Percentiles rank a stretch among this genome's conserved stretches.
Conservation (phyloP, 2,113 vertebrate genomes). For the Pterocles gutturalis region DNA sequence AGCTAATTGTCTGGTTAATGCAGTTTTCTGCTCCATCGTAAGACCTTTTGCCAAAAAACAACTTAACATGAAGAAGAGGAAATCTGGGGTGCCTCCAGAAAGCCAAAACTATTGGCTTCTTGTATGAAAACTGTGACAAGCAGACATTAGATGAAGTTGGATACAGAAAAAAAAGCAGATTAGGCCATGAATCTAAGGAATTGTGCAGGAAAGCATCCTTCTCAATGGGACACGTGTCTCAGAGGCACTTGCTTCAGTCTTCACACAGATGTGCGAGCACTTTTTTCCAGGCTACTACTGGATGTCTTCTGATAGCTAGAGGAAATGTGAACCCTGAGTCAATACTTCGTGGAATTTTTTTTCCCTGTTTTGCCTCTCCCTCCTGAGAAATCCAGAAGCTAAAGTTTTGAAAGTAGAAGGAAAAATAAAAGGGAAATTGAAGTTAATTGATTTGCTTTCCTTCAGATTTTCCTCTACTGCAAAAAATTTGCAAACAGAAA, state of each 20-base stretch:
- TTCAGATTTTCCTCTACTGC: neutral
- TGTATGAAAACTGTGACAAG: neutral
- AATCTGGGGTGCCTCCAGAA: neutral
- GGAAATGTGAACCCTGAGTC: neutral
- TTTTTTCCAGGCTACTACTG: conserved; percentile 23
- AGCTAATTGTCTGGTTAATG: conserved; percentile 18
- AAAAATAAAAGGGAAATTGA: neutral
- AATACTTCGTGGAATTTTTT: neutral
- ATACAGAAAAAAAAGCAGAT: conserved; percentile 8
- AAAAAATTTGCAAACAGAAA: neutral
- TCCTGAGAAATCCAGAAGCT: neutral
- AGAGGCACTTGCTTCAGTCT: neutral
- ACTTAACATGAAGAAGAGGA: conserved; percentile 13
- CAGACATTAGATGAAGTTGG: conserved; percentile 10
- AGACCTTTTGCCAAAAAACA: conserved; percentile 17
- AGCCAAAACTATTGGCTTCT: conserved; percentile 34
- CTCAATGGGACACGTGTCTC: neutral
- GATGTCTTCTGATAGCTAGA: neutral
- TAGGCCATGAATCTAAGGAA: neutral
- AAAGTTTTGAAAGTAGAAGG: neutral
- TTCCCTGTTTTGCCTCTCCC: neutral
- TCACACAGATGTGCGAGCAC: neutral
- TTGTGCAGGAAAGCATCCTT: neutral
- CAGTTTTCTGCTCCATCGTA: neutral
- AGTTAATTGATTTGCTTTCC: neutral